Evolutionary conservation across 2,113 vertebrate species (phyloP), one percentile per base, ranked within the genome.

Genomic region (Actenoides hombroni): DNA sequence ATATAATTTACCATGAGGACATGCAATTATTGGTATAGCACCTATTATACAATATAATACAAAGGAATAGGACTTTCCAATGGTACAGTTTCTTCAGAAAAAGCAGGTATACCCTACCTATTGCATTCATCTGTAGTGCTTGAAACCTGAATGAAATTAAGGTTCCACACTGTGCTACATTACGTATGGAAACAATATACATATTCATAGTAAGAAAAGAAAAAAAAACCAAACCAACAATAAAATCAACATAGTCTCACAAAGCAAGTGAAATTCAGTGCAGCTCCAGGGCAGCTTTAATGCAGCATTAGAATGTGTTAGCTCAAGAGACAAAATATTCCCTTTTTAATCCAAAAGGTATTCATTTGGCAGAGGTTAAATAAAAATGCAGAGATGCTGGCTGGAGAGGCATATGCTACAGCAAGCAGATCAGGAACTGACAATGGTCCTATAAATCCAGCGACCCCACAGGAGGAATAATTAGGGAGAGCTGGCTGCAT

Each of bases 21-120:
- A 99, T 99, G 99, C 99, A 99, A 97, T 96, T 97, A 98, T 97
- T 96, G 67, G 96, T 98, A 97, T 69, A 97, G 97, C 95, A 98
- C 97, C 97, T 98, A 98, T 98, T 97, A 97, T 99, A 98, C 98
- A 99, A 95, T 98, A 99, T 98, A 95, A 98, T 99, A 99, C 98
- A 99, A 98, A 98, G 97, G 93, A 97, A 97, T 69, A 77, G 88
- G 96, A 96, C 92, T 97, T 98, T 95, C 91, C 93, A 97, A 95
- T 93, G 92, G 92, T 97, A 97, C 92, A 98, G 90, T 86, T 98
- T 97, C 95, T 96, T 97, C 86, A 98, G 89, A 97, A 97, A 98
- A 94, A 97, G 91, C 93, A 98, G 95, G 95, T 98, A 97, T 86
- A 95, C 78, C 91, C 97, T 97, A 97, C 92, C 97, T 97, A 95